Evolutionary conservation across 2,888 invertebrate genomes (phyloP).

Genomic region (Merodon equestris): DNA sequence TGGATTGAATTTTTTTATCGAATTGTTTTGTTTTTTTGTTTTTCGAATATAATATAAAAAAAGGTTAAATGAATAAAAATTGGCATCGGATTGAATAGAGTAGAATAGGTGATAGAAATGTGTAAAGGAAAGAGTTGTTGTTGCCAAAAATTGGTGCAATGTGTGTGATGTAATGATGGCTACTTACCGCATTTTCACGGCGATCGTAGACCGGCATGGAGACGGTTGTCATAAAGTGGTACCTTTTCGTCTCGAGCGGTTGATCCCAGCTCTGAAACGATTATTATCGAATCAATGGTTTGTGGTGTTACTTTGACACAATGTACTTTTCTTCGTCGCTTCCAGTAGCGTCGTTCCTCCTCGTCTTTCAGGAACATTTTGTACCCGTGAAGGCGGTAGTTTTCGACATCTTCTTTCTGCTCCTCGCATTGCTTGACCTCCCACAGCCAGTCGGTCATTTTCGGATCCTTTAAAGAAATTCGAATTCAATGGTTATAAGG

Average conservation of each 20-base stretch:
- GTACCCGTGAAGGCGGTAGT: constrained; percentile 80
- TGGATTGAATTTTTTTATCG: constrained; percentile 21
- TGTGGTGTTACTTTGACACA: background rate
- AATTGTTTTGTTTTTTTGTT: constrained; percentile 18
- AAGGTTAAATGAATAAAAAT: constrained; percentile 19
- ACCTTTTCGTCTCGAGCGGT: constrained; percentile 80
- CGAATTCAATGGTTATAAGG: background rate
- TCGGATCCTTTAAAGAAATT: constrained; percentile 84
- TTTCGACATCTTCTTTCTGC: constrained; percentile 87
- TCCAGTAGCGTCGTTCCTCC: constrained; percentile 80
- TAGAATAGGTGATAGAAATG: constrained; percentile 58
- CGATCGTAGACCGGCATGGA: constrained; percentile 96
- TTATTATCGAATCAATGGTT: background rate
- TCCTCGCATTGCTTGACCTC: constrained; percentile 89
- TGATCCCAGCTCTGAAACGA: constrained; percentile 75
- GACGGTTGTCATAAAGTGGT: constrained; percentile 94
- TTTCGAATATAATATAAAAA: constrained; percentile 30
- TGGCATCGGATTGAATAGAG: constrained; percentile 47
- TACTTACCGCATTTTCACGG: constrained; percentile 89
- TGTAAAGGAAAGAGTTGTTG: constrained; percentile 38
- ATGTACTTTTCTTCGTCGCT: constrained; percentile 71
- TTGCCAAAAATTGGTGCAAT: too few species aligned
- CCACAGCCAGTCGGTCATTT: constrained; percentile 95
- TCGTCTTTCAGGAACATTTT: constrained; percentile 83
- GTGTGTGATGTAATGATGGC: background rate